A percentile compares a stretch with the other conserved stretches of the same genome.
Conservation (phyloP, 1,140 invertebrate species). For the Cyrtorhinus lividipennis region DNA sequence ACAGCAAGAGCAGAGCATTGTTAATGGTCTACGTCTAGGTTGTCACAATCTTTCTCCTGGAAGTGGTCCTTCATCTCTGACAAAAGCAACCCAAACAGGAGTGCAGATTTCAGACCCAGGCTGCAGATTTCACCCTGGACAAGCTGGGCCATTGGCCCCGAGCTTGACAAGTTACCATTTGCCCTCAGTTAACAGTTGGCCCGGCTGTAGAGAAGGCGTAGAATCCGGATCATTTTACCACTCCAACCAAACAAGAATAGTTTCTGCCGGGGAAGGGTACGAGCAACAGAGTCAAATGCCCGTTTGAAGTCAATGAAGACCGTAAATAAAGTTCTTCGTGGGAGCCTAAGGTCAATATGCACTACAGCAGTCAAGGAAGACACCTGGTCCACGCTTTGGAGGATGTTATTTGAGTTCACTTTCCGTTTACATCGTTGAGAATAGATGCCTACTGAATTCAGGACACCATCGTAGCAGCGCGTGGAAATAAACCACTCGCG, state of each 20-base stretch:
- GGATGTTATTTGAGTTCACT: too few relatives aligned
- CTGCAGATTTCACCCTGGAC: constrained; percentile 1
- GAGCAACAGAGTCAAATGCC: constrained; percentile 20
- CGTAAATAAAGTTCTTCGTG: background rate
- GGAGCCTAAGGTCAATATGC: background rate
- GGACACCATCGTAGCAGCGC: too few relatives aligned
- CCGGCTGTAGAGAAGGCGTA: background rate
- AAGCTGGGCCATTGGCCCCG: background rate
- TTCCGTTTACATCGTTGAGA: too few relatives aligned
- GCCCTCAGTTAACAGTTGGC: background rate
- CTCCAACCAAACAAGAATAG: background rate
- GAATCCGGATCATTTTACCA: background rate
- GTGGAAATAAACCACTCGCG: too few relatives aligned
- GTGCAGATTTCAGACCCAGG: too few relatives aligned
- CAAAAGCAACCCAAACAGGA: background rate
- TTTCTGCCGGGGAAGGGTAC: constrained; percentile 16
- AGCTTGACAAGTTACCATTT: background rate
- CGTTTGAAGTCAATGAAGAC: constrained; percentile 17
- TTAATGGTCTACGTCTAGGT: background rate
- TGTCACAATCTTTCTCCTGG: background rate
- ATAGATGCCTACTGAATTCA: too few relatives aligned
- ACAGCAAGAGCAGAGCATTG: background rate
- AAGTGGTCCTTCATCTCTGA: background rate
- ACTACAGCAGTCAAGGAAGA: background rate
- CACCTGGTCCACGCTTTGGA: background rate